Percentiles rank a stretch among this genome's conserved stretches.
These are phyloP conservation scores for Scaptomyza montana DNA, from an alignment of 1,140 invertebrate species.

Conservation along the genomic window DNA sequence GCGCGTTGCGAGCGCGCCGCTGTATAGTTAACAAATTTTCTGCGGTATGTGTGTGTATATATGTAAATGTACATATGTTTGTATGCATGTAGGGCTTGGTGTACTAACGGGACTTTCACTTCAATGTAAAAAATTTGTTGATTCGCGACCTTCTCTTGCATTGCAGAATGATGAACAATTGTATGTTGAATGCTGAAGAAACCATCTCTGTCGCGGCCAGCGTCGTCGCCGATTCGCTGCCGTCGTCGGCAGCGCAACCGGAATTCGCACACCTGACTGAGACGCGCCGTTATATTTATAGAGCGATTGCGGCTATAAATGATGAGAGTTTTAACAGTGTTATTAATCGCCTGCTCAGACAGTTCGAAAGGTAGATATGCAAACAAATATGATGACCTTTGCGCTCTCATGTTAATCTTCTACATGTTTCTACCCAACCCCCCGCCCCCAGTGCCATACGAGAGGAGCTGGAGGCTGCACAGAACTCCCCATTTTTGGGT, in stretches of 20 bases:
- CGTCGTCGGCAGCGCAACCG: conserved; percentile 28
- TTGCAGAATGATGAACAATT: conserved; percentile 43
- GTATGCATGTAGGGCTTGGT: conserved; percentile 20
- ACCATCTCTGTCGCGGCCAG: conserved; percentile 11
- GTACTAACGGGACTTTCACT: conserved; percentile 50
- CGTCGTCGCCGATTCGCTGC: conserved; percentile 1
- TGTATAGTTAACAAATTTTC: conserved; percentile 30
- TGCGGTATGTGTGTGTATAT: conserved; percentile 17
- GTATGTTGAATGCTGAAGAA: conserved; percentile 37
- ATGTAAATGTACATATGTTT: not conserved
- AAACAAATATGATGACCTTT: not conserved
- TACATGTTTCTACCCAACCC: not conserved
- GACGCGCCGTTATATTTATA: conserved; percentile 57
- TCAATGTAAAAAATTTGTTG: conserved; percentile 26
- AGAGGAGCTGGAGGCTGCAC: conserved; percentile 56
- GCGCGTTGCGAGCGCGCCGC: conserved; percentile 31
- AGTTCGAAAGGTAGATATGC: conserved; percentile 59
- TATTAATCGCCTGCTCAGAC: conserved; percentile 53
- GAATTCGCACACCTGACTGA: conserved; percentile 60
- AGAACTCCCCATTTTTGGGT: conserved; percentile 44
- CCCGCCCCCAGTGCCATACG: conserved; percentile 55
- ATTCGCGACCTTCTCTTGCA: conserved; percentile 20
- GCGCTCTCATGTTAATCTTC: not conserved
- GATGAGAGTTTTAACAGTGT: conserved; percentile 62
- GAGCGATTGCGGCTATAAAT: conserved; percentile 60